Evolutionary conservation across 2,113 vertebrate species (phyloP), one percentile per base, ranked within the genome.

Genomic region (Zapus hudsonius): DNA sequence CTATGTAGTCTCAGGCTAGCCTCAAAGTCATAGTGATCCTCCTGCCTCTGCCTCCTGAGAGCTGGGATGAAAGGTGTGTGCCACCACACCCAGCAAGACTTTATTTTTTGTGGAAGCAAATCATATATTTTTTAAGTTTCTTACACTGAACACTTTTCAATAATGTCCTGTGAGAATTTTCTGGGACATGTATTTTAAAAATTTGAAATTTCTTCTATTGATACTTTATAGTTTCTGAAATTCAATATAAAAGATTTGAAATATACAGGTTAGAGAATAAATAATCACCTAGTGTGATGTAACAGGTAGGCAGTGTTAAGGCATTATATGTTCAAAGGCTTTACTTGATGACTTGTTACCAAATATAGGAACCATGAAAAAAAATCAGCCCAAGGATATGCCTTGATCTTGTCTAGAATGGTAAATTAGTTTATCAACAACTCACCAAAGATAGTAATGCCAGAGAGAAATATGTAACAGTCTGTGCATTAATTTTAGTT

Each of bases 371-470:
- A 55, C 92, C 87, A 1, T 61, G 93, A 12, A 87, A 57, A 95
- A 12, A 87, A 57, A 95, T 78, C 52, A 94, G 6, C 86, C 89
- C 33, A 63, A 55, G 64, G 36, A 70, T 0, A 83, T 9, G 2
- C 19, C 12, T 87, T 91, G 42, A 84, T 96, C 79, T 84, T 94
- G 52, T 93, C 89, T 17, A n/a, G 16, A 7, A n/a, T 63, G 95
- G 38, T 79, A 96, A 96, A 94, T 92, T 80, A 70, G 84, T 3
- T 94, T 94, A 78, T 91, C 92, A 76, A 93, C 63, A 83, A 8
- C 31, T 88, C 79, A 90, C 31, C 95, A 2, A 23, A 92, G 59
- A 78, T 44, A 70, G 13, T 17, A 91, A 69, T 57, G 16, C 55
- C 78, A 94, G 17, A 42, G 29, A 95, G 89, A 81, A 95, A 79